Base-by-base conservation (phyloP, 2,888 invertebrate genomes). In the Amphimallon solstitiale region DNA sequence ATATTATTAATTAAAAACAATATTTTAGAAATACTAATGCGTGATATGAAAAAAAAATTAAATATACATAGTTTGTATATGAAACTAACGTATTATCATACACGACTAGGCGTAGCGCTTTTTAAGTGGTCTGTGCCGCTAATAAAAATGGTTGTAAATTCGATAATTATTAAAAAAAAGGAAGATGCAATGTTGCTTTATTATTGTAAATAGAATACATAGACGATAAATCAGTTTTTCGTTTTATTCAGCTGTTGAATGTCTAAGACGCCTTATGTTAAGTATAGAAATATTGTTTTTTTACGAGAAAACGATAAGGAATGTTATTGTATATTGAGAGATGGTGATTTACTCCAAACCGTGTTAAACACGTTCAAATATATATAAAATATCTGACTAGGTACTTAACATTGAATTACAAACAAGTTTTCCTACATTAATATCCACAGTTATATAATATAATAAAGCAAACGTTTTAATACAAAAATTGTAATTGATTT, bases 21-120 rank as follows among this genome's bases (percentile, higher is more conserved):
- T 43, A 43, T 34, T 17, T 63, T 51, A 49, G 49, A 43, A 43
- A 43, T 61, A 61, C 45, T 51, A 51, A 66, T 19, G 43, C 61
- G 66, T 61, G 66, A 66, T 66, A 61, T 52, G 3, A 37, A 17
- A 52, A n/a, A 35, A 35, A 51, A 15, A 49, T 49, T 14, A 54
- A 52, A 17, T 21, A 54, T 45, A 49, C n/a, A 23, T 59, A 59
- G 40, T 59, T 59, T 59, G 43, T 59, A 59, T 45, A 45, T 19
- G 19, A 45, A 45, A 52, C 51, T 38, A 63, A 12, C 14, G 34
- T 34, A 64, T 15, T 43, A 63, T 49, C 19, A 35, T 37, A 52
- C 6, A 45, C n/a, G 3, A 14, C 6, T 45, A 37, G 34, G n/a
- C 29, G 29, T 64, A 54, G 64, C 17, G 54, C 54, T 52, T 60